These are phyloP conservation scores for Ichneumoninae sp. DNA, from an alignment of 2,888 invertebrate species.

Conservation along the genomic window DNA sequence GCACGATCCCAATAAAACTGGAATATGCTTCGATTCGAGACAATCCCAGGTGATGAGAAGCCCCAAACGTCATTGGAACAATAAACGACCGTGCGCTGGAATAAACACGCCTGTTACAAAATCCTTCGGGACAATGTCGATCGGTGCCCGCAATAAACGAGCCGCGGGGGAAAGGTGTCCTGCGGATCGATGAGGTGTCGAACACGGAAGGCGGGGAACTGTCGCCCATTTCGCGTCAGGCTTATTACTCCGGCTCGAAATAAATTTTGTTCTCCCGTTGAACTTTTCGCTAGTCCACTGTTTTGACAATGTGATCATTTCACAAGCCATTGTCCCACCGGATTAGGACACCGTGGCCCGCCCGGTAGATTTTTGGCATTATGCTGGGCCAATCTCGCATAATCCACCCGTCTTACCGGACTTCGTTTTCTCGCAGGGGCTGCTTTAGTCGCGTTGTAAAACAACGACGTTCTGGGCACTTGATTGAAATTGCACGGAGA, in stretches of 20 bases:
- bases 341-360: conserved; percentile 66
- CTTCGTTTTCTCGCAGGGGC: conserved; percentile 9
- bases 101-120: conserved; percentile 51
- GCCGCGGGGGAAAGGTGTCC: not conserved
- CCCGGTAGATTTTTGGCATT: conserved; percentile 29
- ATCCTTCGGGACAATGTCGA: conserved; percentile 36
- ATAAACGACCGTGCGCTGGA: conserved; percentile 36
- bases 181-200: conserved; percentile 38
- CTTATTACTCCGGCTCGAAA: not conserved
- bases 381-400: conserved; percentile 27
- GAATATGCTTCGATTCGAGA: conserved; percentile 31
- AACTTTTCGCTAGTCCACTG: conserved; percentile 24
- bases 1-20: conserved; percentile 12
- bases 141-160: conserved; percentile 59
- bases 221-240: conserved; percentile 14
- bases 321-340: conserved; percentile 68
- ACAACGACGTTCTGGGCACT: conserved; percentile 18
- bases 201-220: not conserved
- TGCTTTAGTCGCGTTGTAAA: conserved; percentile 44
- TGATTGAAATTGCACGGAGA: not conserved
- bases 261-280: not conserved
- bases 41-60: conserved; percentile 11
- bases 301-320: conserved; percentile 74
- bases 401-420: conserved; percentile 19
- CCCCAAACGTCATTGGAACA: conserved; percentile 19